Base-by-base conservation (phyloP, 2,797 vertebrate genomes). In the Austrolebias charrua region DNA sequence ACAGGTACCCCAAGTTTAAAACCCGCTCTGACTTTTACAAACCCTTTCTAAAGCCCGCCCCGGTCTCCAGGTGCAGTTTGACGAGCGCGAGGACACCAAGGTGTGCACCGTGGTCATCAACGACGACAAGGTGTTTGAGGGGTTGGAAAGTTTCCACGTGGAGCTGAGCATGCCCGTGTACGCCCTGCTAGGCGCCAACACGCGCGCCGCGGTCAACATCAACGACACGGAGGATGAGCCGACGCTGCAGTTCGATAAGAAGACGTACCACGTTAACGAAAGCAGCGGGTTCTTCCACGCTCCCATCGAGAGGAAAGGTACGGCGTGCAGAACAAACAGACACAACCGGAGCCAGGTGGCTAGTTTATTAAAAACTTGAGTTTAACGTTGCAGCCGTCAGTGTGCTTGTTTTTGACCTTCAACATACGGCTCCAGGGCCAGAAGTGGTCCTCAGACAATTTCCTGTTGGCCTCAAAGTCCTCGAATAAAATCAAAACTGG, bases 161-260 rank as follows among this genome's bases (percentile, higher is more conserved):
- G 96, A 98, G 88, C 94, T 99, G 59, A 98, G 96, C 89, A 94
- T 96, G 95, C 96, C 98, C 0, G 97, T 95, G 1, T 99, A 98
- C 0, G 95, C 97, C 4, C 91, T 99, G 57, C 91, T 99, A 78
- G 97, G 97, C 0, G 86, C 81, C 0, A 62, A 93, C 86, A 95
- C 93, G 1, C 90, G 73, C 0, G 93, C 95, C 57, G 75, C 85
- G 0, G 91, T 98, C 78, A 86, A 94, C 86, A 94, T 99, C 86
- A 90, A 82, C 0, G 97, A 99, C 90, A 84, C 92, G 0, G 97
- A 99, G 81, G 98, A 99, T 0, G 94, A 98, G 57, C 96, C 98
- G 19, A 94, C 91, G 0, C 86, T 99, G 82, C 94, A 98, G 91
- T 99, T 99, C 0, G 90, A 94, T 71, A 95, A 94, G 89, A 96